Evolutionary conservation across 37 sponge, comb jelly and placozoan species (phyloP).

Genomic region (Mnemiopsis leidyi): DNA sequence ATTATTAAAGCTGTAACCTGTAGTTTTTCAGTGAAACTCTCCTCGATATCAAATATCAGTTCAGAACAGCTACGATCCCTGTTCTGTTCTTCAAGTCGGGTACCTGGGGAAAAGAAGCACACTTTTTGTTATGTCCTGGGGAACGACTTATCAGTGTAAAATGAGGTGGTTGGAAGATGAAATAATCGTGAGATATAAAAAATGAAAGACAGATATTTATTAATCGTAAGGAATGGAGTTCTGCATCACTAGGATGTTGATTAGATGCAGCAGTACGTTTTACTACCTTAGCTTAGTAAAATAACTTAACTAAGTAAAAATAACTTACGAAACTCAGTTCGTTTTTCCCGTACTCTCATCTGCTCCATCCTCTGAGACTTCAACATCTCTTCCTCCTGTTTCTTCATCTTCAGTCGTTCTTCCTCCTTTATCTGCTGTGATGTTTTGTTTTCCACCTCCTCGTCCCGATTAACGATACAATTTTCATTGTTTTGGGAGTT

Average conservation of each 20-base stretch:
- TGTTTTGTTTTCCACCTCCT: background rate
- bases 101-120: background rate
- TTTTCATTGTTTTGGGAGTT: background rate
- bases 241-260: no score
- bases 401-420: background rate
- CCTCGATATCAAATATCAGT: constrained; percentile 21
- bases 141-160: no score
- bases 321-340: background rate
- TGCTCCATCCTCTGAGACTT: background rate
- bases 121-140: background rate
- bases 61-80: background rate
- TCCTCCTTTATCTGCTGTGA: background rate
- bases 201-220: no score
- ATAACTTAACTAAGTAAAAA: background rate
- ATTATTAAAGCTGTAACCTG: no score
- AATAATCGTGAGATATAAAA: no score
- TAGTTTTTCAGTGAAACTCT: background rate
- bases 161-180: no score
- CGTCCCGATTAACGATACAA: background rate
- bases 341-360: constrained; percentile 8
- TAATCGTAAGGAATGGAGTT: no score
- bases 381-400: background rate
- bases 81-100: background rate
- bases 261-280: no score
- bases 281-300: no score